Evolutionary conservation across 2,888 invertebrate genomes (phyloP).

Genomic region (Drosophila yooni): DNA sequence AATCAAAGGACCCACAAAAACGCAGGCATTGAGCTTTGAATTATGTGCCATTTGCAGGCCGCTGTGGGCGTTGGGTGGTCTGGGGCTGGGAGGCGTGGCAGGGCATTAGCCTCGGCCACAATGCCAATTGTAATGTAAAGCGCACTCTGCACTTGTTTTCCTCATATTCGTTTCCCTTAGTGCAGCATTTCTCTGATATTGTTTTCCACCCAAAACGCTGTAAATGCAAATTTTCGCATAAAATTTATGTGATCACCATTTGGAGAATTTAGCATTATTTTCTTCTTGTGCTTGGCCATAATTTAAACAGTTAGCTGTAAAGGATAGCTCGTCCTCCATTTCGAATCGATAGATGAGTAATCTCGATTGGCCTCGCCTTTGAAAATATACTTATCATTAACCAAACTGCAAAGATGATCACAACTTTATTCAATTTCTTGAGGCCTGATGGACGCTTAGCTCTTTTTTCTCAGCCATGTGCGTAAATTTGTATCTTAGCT

Average conservation of each 20-base stretch:
- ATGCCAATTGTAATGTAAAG: conserved; percentile 34
- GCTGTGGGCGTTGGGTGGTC: neutral
- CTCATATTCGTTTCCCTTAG: conserved; percentile 25
- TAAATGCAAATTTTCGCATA: conserved; percentile 33
- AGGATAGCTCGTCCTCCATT: conserved; percentile 1
- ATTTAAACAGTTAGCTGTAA: conserved; percentile 22
- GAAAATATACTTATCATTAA: conserved; percentile 5
- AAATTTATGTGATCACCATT: conserved; percentile 42
- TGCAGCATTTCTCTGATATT: conserved; percentile 23
- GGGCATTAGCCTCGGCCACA: conserved; percentile 22
- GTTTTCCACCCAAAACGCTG: conserved; percentile 16
- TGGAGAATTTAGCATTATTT: conserved; percentile 23
- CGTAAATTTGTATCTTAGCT: conserved; percentile 57
- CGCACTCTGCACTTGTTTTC: conserved; percentile 43
- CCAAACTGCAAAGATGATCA: conserved; percentile 14
- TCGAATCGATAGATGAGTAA: conserved; percentile 2
- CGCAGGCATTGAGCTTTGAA: conserved; percentile 28
- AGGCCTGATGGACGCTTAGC: conserved; percentile 18
- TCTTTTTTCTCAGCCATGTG: conserved; percentile 28
- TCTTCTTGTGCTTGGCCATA: conserved; percentile 9
- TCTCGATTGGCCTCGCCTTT: conserved; percentile 24
- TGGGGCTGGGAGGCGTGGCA: conserved; percentile 8
- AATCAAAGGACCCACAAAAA: conserved; percentile 36
- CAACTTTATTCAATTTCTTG: conserved; percentile 45
- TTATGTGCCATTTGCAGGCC: conserved; percentile 36